Conservation (phyloP, 2,113 vertebrate species). For the Ceyx cyanopectus region DNA sequence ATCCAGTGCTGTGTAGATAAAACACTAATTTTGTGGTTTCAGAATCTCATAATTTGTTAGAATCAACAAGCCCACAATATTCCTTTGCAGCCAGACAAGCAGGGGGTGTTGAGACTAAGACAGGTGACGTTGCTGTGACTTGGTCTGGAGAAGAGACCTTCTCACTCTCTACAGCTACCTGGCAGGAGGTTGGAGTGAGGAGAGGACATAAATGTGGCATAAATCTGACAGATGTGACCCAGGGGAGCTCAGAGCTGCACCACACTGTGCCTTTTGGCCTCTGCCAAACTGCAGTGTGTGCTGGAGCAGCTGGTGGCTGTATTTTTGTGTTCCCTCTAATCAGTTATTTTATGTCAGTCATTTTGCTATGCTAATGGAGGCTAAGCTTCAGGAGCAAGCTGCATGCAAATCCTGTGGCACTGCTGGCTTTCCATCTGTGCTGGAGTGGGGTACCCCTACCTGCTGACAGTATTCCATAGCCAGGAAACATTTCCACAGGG, state of each 20-base stretch:
- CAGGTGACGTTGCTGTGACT: background rate
- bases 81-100: background rate
- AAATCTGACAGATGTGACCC: background rate
- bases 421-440: conserved; percentile 1
- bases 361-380: background rate
- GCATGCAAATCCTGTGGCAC: conserved; percentile 4
- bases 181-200: too few relatives aligned
- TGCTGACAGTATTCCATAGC: background rate
- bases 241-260: background rate
- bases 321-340: background rate
- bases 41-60: background rate
- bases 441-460: background rate
- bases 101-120: background rate
- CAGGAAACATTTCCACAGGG: background rate
- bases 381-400: background rate
- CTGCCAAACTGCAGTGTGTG: background rate
- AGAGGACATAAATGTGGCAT: background rate
- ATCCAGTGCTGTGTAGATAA: background rate
- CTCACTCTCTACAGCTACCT: too few relatives aligned
- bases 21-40: background rate
- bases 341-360: background rate
- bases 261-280: background rate
- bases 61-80: background rate
- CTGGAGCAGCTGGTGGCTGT: background rate
- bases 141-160: too few relatives aligned